Base-by-base conservation (phyloP, 2,113 vertebrate genomes). In the Semnopithecus entellus region DNA sequence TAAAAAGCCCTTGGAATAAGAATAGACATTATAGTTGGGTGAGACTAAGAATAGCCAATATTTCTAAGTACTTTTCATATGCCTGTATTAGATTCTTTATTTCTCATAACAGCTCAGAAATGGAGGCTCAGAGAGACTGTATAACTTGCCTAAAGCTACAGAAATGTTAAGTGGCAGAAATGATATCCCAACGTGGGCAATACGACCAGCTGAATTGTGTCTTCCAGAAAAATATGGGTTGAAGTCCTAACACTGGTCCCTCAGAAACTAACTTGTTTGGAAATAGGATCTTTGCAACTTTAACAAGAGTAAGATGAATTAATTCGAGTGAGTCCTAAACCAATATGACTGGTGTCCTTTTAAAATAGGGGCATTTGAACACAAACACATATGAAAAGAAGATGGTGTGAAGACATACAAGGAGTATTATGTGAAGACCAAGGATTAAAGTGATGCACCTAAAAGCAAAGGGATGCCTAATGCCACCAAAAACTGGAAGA, bases 281-380 rank as follows among this genome's bases (percentile, higher is more conserved):
- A 82, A 78, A 64, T 72, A 57, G 0, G n/a, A 8, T 52, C 13
- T 95, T 70, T 79, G 22, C 1, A 64, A 17, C 76, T 52, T 68
- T 80, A 10, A 57, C 8, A 16, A 75, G 8, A 27, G 48, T 80
- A 48, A 86, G 14, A 75, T 76, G 17, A 90, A 43, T 12, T 68
- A 48, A n/a, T 93, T n/a, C 43, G 2, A 7, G 1, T 66, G 17
- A 10, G 4, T 0, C 0, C 50, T 50, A 61, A 64, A 32, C 18
- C 35, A 90, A 1, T 57, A 38, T 90, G 16, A 73, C 22, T 82
- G 6, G 8, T 57, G 3, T 72, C 30, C 17, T 66, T 82, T 70
- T n/a, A 18, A 68, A 68, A 45, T 83, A 11, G 27, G 7, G 23
- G 27, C 10, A 82, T 72, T 16, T 76, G 76, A 13, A 70, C 16